A percentile compares a stretch with the other conserved stretches of the same genome.
phyloP scores from a whole-genome alignment of 2,888 invertebrate genomes.

The Cabera pusaria region DNA sequence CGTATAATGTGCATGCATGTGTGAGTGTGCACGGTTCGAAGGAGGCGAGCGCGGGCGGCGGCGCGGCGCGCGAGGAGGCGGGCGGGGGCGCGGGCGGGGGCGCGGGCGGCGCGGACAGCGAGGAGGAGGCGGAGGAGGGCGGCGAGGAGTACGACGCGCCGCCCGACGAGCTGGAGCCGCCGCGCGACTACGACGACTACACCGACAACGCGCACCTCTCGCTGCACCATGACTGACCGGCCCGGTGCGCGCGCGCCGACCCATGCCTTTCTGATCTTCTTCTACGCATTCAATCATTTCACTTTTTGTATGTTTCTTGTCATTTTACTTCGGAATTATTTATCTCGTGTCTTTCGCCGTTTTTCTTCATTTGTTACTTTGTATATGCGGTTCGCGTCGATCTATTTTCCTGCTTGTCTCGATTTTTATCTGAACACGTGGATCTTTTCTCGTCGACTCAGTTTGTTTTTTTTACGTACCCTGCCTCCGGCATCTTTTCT shows the following conservation, averaged over 20 bases:
- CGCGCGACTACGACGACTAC: conserved; percentile 75
- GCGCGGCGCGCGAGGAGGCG: conserved; percentile 42
- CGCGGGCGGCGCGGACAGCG: conserved; percentile 33
- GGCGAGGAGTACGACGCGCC: conserved; percentile 58
- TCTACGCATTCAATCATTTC: no score
- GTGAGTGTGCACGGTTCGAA: conserved; percentile 43
- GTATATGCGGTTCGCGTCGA: no score
- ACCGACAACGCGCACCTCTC: conserved; percentile 68
- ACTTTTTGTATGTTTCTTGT: no score
- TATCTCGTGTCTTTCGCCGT: no score
- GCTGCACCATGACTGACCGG: conserved; percentile 59
- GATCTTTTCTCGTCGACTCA: no score
- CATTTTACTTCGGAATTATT: no score
- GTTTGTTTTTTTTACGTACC: no score
- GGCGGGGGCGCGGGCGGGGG: conserved; percentile 35
- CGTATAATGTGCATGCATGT: conserved; percentile 4
- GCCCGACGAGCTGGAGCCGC: conserved; percentile 57
- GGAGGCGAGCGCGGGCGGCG: conserved; percentile 46
- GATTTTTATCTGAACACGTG: no score
- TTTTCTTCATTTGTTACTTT: no score
- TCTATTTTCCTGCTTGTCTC: no score
- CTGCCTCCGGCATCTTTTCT: no score
- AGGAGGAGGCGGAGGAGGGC: conserved; percentile 43
- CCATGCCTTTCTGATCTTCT: not conserved
- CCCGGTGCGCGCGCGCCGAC: conserved; percentile 1